Evolutionary conservation across 2,797 vertebrate genomes (phyloP).

Genomic region (Darevskia mixta): DNA sequence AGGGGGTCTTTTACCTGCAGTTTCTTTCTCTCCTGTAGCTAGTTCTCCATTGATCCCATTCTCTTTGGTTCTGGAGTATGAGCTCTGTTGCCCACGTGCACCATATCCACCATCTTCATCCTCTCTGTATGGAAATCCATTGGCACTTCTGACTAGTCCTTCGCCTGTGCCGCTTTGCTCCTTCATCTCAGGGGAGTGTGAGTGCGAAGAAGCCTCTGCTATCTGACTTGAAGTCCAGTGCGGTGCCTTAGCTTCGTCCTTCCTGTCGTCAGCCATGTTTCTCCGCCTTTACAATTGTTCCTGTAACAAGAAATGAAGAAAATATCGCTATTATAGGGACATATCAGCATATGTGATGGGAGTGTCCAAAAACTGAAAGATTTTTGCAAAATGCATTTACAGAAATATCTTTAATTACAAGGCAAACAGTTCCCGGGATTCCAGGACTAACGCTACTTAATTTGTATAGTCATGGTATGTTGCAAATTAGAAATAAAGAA

Average conservation of each 20-base stretch:
- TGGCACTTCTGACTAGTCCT: slow-evolving; percentile 87
- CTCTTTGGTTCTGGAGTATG: slow-evolving; percentile 87
- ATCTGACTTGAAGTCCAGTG: slow-evolving; percentile 89
- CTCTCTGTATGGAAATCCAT: slow-evolving; percentile 91
- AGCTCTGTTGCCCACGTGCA: slow-evolving; percentile 75
- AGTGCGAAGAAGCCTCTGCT: slow-evolving; percentile 78
- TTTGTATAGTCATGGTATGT: too few relatives aligned
- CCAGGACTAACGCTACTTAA: too few relatives aligned
- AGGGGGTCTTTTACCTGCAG: slow-evolving; percentile 86
- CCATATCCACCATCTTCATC: slow-evolving; percentile 82
- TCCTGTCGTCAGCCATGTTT: slow-evolving; percentile 94
- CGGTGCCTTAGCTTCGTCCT: slow-evolving; percentile 90
- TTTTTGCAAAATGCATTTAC: too few relatives aligned
- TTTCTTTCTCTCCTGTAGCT: slow-evolving; percentile 87
- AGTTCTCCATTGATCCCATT: slow-evolving; percentile 98
- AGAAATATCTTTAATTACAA: too few relatives aligned
- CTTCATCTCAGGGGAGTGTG: slow-evolving; percentile 83
- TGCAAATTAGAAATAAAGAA: too few relatives aligned
- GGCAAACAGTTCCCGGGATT: too few relatives aligned
- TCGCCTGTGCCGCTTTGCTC: slow-evolving; percentile 83
- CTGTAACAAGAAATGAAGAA: slow-evolving; percentile 69
- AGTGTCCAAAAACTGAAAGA: too few relatives aligned
- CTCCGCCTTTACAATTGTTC: slow-evolving; percentile 54
- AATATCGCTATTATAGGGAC: not conserved
- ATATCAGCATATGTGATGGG: too few relatives aligned